A percentile compares a stretch with the other conserved stretches of the same genome.
Conservation (phyloP, 2,888 invertebrate genomes). For the Aphrophora alni region DNA sequence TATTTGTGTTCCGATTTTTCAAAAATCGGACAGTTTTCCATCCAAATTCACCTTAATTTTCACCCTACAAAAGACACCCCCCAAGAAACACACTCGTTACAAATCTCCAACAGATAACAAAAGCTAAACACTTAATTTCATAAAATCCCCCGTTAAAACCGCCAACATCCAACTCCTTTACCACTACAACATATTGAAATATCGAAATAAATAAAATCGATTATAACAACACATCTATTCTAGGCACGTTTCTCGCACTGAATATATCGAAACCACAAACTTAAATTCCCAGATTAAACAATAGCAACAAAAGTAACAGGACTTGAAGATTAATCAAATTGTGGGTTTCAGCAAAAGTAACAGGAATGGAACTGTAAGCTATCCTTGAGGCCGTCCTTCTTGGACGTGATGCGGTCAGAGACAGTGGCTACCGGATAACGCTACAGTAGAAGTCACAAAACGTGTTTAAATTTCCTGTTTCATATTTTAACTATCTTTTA, state of each 20-base stretch:
- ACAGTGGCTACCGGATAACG: not conserved
- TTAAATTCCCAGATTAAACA: not conserved
- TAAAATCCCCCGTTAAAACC: no score
- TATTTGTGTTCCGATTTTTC: no score
- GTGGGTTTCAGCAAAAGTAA: slow-evolving; percentile 3
- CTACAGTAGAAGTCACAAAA: not conserved
- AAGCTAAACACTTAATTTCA: no score
- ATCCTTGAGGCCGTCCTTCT: slow-evolving; percentile 2
- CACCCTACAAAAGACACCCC: no score
- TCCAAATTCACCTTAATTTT: no score
- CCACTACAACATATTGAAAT: not conserved
- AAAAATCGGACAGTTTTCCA: no score
- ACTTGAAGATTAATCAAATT: not conserved
- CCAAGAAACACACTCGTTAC: no score
- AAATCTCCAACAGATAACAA: no score
- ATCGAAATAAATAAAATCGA: not conserved
- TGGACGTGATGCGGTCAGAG: not conserved
- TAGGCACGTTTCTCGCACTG: not conserved
- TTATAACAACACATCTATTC: not conserved
- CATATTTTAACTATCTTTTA: not conserved
- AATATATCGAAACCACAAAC: not conserved
- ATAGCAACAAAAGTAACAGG: not conserved
- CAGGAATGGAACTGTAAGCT: not conserved
- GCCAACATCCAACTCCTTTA: not conserved
- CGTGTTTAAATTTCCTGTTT: not conserved